Base-by-base conservation (phyloP, 2,113 vertebrate species). In the Pseudorhombus dupliciocellatus region DNA sequence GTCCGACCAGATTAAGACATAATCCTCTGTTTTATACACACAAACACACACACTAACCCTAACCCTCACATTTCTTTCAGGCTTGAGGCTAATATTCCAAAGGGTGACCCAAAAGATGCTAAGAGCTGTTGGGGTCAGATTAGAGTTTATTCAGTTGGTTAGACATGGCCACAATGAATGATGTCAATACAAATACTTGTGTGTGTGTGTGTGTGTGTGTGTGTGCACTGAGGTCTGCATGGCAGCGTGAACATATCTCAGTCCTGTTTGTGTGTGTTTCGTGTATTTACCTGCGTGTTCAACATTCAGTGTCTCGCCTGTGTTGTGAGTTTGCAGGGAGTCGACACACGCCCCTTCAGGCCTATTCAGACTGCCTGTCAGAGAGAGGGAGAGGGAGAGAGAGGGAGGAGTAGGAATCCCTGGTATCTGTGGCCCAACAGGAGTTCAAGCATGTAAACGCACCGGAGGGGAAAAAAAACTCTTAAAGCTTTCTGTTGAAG, bases 1-100 rank as follows among this genome's bases (percentile, higher is more conserved):
- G 81, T 74, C 53, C 20, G 58, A 56, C 85, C 0, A 61, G 85
- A 84, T 78, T 52, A 6, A 40, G 37, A 60, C 44, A 0, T 37
- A 46, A 54, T 73, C 1, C 8, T 8, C 2, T 4, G 14, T 5
- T 4, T 6, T 5, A 7, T 5, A 44, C 1, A 24, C 18, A 0
- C 20, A 25, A 11, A 42, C 40, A 66, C 34, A 26, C n/a, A 24
- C 16, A 34, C 30, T 30, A 22, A 66, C 9, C 3, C 12, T 15
- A 2, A 42, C 15, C 16, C 40, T 16, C 15, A 14, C 1, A 44
- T n/a, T n/a, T n/a, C n/a, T n/a, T n/a, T n/a, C 40, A 44, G 15
- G 16, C 14, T 42, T 42, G 4, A 44, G 40, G 15, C 5, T 18
- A 12, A 37, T 37, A 37, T 2, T 2, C 34, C 34, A 37, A 37